Conservation (phyloP, 2,888 invertebrate genomes). For the Chrysolina haemoptera region DNA sequence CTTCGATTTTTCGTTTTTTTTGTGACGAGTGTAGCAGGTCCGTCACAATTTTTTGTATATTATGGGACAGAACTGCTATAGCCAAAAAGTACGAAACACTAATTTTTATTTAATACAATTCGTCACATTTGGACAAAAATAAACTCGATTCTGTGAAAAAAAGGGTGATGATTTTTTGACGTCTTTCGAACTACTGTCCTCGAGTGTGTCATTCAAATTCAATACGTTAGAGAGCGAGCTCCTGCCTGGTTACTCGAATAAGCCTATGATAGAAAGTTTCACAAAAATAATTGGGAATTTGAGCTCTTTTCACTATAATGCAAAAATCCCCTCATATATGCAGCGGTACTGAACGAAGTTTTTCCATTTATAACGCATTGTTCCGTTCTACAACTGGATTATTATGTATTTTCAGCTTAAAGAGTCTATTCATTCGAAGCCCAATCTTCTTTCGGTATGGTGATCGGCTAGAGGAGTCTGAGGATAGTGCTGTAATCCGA, state of each 20-base stretch:
- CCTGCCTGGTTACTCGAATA: background rate
- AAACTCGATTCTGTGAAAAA: too few species aligned
- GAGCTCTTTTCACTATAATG: background rate
- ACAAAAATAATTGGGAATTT: background rate
- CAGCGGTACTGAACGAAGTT: background rate
- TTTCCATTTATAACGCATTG: slow-evolving; percentile 1
- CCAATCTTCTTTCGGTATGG: background rate
- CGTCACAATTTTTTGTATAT: too few species aligned
- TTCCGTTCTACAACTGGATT: background rate
- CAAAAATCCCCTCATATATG: background rate
- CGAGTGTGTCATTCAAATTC: background rate
- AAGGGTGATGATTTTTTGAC: too few species aligned
- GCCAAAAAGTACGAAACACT: too few species aligned
- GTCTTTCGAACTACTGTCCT: too few species aligned
- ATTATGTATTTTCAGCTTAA: background rate
- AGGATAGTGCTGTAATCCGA: background rate
- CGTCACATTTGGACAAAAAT: too few species aligned
- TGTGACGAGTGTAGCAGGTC: too few species aligned
- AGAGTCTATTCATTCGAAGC: background rate
- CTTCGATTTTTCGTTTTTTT: too few species aligned
- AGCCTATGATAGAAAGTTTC: background rate
- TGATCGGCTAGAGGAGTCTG: background rate
- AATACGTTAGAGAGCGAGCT: background rate
- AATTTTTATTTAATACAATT: too few species aligned
- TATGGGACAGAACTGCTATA: too few species aligned